Evolutionary conservation across 2,113 vertebrate species (phyloP).

Genomic region (Coreoperca whiteheadi): DNA sequence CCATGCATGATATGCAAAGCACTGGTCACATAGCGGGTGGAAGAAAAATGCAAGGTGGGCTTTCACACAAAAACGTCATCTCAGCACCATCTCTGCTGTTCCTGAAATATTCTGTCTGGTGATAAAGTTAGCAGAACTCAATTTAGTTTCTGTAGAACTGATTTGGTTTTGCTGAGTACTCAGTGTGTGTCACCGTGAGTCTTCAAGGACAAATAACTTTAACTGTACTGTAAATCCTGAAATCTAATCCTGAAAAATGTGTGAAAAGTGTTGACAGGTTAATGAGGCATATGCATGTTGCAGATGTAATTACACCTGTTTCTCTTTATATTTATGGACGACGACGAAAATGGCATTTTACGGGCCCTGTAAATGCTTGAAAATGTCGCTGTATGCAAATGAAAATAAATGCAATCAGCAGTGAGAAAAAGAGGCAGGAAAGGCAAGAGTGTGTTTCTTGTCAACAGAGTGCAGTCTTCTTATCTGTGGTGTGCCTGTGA

Average conservation of each 20-base stretch:
- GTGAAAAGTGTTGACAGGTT: not conserved
- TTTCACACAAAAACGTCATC: constrained; percentile 26
- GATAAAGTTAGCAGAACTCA: constrained; percentile 29
- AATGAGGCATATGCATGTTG: not conserved
- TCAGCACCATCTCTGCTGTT: constrained; percentile 32
- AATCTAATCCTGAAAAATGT: not conserved
- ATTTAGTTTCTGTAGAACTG: constrained; percentile 43
- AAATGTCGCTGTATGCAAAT: constrained; percentile 15
- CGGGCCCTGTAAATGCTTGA: not conserved
- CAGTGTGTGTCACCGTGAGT: not conserved
- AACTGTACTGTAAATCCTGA: not conserved
- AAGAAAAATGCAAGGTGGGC: not conserved
- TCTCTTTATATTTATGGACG: not conserved
- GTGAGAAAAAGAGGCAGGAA: constrained; percentile 52
- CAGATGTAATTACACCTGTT: not conserved
- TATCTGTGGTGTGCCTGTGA: constrained; percentile 59
- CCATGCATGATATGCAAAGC: constrained; percentile 20
- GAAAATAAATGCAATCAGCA: constrained; percentile 25
- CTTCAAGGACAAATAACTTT: not conserved
- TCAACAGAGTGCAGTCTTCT: constrained; percentile 31
- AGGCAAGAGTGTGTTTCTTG: constrained; percentile 33
- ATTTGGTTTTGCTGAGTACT: constrained; percentile 49
- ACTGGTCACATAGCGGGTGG: constrained; percentile 6
- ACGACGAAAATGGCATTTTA: too few species aligned
- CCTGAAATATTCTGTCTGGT: not conserved